A percentile compares a stretch with the other conserved stretches of the same genome.
phyloP scores from a whole-genome alignment of 2,888 invertebrate species.

The Drosophila macrospina region DNA sequence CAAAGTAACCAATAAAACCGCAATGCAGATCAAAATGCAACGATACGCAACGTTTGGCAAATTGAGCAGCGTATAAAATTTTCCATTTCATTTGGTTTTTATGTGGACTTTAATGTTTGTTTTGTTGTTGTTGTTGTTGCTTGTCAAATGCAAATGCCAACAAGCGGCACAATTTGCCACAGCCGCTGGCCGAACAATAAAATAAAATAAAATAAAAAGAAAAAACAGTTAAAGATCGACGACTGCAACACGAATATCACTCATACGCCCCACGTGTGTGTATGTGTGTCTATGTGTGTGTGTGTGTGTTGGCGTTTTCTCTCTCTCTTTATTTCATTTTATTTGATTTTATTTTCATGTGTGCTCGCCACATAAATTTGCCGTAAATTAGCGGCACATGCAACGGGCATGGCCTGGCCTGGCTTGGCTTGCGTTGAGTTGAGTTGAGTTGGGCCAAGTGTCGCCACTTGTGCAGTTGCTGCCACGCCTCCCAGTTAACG shows the following conservation, averaged over 20 bases:
- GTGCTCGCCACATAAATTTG: constrained; percentile 72
- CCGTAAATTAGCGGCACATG: constrained; percentile 80
- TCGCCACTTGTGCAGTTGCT: constrained; percentile 65
- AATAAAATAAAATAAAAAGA: constrained; percentile 16
- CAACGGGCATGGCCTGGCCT: constrained; percentile 44
- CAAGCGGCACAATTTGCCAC: constrained; percentile 66
- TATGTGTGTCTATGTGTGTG: constrained; percentile 48
- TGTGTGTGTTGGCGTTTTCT: constrained; percentile 41
- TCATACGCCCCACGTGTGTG: constrained; percentile 76
- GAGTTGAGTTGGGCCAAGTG: constrained; percentile 70
- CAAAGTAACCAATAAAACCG: constrained; percentile 9
- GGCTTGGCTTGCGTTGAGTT: constrained; percentile 40
- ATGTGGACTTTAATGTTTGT: constrained; percentile 35
- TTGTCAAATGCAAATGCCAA: constrained; percentile 76
- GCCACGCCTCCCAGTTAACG: constrained; percentile 70
- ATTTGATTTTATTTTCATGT: constrained; percentile 19
- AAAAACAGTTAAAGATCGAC: constrained; percentile 51
- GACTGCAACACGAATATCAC: constrained; percentile 64
- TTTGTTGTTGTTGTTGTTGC: constrained; percentile 34
- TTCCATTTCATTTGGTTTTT: constrained; percentile 41
- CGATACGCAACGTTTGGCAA: constrained; percentile 74
- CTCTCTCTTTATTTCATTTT: constrained; percentile 6
- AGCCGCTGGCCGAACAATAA: constrained; percentile 57
- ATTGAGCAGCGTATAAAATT: constrained; percentile 54
- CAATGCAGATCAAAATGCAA: constrained; percentile 60